Percentiles rank a stretch among this genome's conserved stretches.
Evolutionary conservation across 2,797 vertebrate genomes (phyloP).

Genomic region (Diplodus sargus): DNA sequence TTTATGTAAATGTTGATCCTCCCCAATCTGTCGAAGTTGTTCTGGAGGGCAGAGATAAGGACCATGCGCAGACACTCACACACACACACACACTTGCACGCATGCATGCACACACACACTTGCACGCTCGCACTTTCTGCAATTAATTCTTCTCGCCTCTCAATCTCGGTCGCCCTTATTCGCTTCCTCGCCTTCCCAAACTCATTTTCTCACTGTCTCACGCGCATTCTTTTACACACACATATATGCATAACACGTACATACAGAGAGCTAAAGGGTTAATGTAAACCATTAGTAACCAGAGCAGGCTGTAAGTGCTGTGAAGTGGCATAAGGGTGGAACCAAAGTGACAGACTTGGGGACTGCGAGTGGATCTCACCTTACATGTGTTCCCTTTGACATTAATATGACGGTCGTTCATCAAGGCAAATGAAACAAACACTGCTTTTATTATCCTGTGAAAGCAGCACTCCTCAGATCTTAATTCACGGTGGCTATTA

Average conservation of each 20-base stretch:
- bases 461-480: constrained; percentile 24
- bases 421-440: constrained; percentile 60
- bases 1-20: constrained; percentile 43
- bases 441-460: constrained; percentile 39
- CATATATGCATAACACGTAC: constrained; percentile 7
- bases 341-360: constrained; percentile 38
- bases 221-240: constrained; percentile 4
- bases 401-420: constrained; percentile 64
- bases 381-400: constrained; percentile 67
- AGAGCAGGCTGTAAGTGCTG: constrained; percentile 67
- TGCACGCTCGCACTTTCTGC: neutral
- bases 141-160: constrained; percentile 52
- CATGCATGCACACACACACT: neutral
- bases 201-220: constrained; percentile 51
- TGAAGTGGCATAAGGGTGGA: constrained; percentile 48
- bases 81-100: constrained; percentile 2
- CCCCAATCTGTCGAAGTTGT: constrained; percentile 44
- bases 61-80: neutral
- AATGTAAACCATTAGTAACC: constrained; percentile 76
- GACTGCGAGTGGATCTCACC: constrained; percentile 61
- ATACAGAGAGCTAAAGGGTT: constrained; percentile 38
- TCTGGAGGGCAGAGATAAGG: constrained; percentile 69
- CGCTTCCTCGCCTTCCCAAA: constrained; percentile 16
- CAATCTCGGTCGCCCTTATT: constrained; percentile 43
- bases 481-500: constrained; percentile 36